Percentiles rank a stretch among this genome's conserved stretches.
These are phyloP conservation scores for Limnephilus rhombicus DNA, from an alignment of 2,888 invertebrate genomes.

Conservation along the genomic window DNA sequence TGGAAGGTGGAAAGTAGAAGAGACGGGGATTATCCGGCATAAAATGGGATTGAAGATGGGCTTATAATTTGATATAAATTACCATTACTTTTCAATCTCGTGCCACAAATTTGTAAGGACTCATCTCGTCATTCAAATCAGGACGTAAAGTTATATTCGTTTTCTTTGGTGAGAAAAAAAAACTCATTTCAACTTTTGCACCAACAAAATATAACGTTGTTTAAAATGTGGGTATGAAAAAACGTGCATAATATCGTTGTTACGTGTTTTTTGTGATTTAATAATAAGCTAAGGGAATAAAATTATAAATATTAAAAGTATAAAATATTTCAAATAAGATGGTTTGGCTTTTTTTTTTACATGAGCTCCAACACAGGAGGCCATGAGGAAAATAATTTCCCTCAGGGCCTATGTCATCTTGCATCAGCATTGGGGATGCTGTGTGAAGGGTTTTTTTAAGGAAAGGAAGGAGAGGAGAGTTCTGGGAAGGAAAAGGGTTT, in stretches of 20 bases:
- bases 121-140: neutral
- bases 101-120: neutral
- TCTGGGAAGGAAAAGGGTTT: too few relatives aligned
- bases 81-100: neutral
- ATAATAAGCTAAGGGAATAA: neutral
- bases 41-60: conserved; percentile 12
- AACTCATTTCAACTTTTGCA: neutral
- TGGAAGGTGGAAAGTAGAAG: neutral
- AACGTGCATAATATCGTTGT: neutral
- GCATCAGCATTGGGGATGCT: too few relatives aligned
- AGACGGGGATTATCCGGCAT: neutral
- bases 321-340: neutral
- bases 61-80: neutral
- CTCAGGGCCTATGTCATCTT: too few relatives aligned
- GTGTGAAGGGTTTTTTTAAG: too few relatives aligned
- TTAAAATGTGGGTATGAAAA: neutral
- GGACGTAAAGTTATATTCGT: neutral
- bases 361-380: too few relatives aligned
- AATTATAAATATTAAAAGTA: neutral
- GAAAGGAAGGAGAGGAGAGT: too few relatives aligned
- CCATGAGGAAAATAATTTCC: too few relatives aligned
- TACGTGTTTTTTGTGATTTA: neutral
- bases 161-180: neutral
- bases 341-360: too few relatives aligned
- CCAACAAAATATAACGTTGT: neutral